Evolutionary conservation across 2,888 invertebrate species (phyloP), one percentile per base, ranked within the genome.

Genomic region (Hyposoter didymator): DNA sequence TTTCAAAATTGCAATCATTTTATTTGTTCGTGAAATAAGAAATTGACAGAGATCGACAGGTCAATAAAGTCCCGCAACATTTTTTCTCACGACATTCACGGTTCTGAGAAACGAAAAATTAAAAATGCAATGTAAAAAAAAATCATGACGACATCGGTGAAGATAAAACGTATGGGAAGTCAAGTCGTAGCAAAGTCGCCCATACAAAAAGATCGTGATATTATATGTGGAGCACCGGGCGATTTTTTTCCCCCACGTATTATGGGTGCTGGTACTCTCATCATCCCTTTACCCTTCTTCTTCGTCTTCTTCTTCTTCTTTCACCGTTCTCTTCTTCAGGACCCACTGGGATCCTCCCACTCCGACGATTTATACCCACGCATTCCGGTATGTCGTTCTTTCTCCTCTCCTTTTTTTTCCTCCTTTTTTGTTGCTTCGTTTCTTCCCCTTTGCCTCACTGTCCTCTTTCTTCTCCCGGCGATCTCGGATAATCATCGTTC

Each of bases 321-420:
- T 66, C 80, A 35, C 35, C 62, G 66, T 75, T 67, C 43, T 81
- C 67, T 49, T 67, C 78, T 69, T 70, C 55, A 35, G 67, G 83
- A 83, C 45, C 81, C 19, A 35, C 78, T 49, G 67, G 85, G 79
- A 82, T 82, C 85, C 82, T 82, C 85, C 85, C 78, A 82, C 82
- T 76, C 85, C 35, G 82, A 85, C 85, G 85, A 85, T 85, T 85
- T 85, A 85, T 85, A 85, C 85, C 85, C 85, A 85, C 85, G 85
- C 85, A 85, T 82, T 82, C 28, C 70, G 82, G 85, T 85, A 85
- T 85, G 85, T 84, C 84, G 83, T 84, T 85, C 87, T 86, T 84
- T 84, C 72, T 70, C 69, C 35, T 74, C 55, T 73, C 19, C 17
- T 14, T 17, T 12, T n/a, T 22, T 39, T 70, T 62, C 32, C 55